A percentile compares a stretch with the other conserved stretches of the same genome.
These are phyloP conservation scores for Propithecus deckenii DNA, from an alignment of 2,797 vertebrate species.

Conservation along the genomic window DNA sequence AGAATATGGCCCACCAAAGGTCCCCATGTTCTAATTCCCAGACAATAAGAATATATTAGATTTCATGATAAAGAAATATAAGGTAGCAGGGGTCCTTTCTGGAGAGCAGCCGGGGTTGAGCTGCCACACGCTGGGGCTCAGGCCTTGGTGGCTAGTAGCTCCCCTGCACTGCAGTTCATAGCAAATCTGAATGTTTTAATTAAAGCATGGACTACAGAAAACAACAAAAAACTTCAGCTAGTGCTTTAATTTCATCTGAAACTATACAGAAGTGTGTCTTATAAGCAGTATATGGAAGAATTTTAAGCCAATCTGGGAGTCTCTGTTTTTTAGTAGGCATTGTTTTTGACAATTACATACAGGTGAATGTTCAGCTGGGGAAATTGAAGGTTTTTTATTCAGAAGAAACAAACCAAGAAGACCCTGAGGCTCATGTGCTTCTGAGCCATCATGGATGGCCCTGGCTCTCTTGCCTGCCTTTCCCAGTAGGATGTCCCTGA, in stretches of 20 bases:
- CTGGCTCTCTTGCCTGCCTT: background rate
- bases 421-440: background rate
- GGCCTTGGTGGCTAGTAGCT: accelerated
- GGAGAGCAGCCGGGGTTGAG: background rate
- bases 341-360: background rate
- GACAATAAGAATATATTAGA: too few species aligned
- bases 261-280: slow-evolving; percentile 1
- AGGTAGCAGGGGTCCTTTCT: background rate
- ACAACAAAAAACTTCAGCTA: background rate
- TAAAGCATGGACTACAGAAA: slow-evolving; percentile 47
- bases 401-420: slow-evolving; percentile 36
- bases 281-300: background rate
- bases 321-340: background rate
- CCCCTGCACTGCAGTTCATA: background rate
- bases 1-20: too few species aligned
- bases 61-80: too few species aligned
- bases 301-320: background rate
- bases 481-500: background rate
- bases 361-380: background rate
- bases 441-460: slow-evolving; percentile 28
- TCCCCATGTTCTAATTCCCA: too few species aligned
- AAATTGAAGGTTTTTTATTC: slow-evolving; percentile 15
- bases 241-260: slow-evolving; percentile 29
- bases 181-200: background rate
- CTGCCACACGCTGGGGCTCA: background rate